These are phyloP conservation scores for Nipponacmea schrenckii DNA, from an alignment of 2,888 invertebrate genomes.

Conservation along the genomic window DNA sequence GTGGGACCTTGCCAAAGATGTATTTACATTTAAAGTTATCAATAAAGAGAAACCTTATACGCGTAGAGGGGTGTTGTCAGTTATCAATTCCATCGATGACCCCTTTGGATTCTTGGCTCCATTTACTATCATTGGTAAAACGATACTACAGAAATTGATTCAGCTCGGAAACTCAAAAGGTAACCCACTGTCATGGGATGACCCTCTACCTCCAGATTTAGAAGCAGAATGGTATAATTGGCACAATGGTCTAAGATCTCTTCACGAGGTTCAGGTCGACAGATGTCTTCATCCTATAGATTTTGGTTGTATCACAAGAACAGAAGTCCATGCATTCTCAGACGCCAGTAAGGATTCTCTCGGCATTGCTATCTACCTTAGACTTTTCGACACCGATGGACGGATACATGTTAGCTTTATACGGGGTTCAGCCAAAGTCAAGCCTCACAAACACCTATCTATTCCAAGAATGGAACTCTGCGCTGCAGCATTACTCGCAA, in stretches of 20 bases:
- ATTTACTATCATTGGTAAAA: background rate
- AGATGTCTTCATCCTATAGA: background rate
- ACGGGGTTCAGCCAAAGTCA: too few species aligned
- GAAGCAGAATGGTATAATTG: too few species aligned
- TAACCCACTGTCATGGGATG: background rate
- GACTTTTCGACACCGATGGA: too few species aligned
- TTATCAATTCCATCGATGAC: background rate
- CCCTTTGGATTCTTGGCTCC: conserved; percentile 9
- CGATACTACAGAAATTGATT: background rate
- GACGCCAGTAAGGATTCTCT: too few species aligned
- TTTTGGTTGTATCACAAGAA: background rate
- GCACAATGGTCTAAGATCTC: too few species aligned
- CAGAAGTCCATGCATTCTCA: background rate
- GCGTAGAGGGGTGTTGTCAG: conserved; percentile 4
- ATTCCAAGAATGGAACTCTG: too few species aligned
- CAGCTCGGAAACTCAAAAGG: background rate
- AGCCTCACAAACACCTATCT: too few species aligned
- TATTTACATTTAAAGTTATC: background rate
- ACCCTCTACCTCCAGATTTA: background rate
- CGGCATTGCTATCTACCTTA: too few species aligned
- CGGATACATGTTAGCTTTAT: too few species aligned
- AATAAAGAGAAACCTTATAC: conserved; percentile 4
- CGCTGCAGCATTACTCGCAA: too few species aligned
- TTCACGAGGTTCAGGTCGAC: background rate
- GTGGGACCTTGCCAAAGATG: background rate